Percentiles rank a stretch among this genome's conserved stretches.
phyloP scores from a whole-genome alignment of 2,797 vertebrate genomes.

The Ptychobarbus kaznakovi region DNA sequence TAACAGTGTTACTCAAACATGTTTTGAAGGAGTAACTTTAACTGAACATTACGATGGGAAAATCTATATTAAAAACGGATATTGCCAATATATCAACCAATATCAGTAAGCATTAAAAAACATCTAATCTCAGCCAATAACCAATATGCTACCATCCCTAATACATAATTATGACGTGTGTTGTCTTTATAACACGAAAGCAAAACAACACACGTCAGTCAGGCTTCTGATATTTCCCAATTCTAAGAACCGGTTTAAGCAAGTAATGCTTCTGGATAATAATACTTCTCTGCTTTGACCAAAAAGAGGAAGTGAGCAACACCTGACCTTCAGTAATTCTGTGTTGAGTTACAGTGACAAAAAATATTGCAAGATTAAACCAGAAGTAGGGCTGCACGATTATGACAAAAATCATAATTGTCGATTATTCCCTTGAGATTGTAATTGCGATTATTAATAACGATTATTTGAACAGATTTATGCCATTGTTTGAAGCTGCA shows the following conservation, averaged over 20 bases:
- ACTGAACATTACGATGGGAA: not conserved
- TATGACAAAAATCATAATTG: no score
- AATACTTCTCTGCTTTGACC: slow-evolving; percentile 1
- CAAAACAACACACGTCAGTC: not conserved
- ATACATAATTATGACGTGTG: not conserved
- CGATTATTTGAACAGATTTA: no score
- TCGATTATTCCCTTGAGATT: no score
- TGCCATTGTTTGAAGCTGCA: no score
- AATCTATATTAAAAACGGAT: not conserved
- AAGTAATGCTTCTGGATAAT: slow-evolving; percentile 22
- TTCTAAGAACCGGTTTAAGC: slow-evolving; percentile 19
- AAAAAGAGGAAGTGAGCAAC: slow-evolving; percentile 4
- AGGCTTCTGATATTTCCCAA: slow-evolving; percentile 9
- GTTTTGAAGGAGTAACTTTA: not conserved
- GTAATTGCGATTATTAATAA: no score
- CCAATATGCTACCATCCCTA: not conserved
- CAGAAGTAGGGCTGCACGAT: no score
- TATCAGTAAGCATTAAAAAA: not conserved
- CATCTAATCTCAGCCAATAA: not conserved
- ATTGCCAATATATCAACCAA: not conserved
- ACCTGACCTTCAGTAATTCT: not conserved
- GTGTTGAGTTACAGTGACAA: not conserved
- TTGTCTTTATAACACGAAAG: not conserved
- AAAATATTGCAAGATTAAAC: no score
- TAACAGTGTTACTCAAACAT: not conserved